phyloP scores from a whole-genome alignment of 2,888 invertebrate species.

The Pocota personata region DNA sequence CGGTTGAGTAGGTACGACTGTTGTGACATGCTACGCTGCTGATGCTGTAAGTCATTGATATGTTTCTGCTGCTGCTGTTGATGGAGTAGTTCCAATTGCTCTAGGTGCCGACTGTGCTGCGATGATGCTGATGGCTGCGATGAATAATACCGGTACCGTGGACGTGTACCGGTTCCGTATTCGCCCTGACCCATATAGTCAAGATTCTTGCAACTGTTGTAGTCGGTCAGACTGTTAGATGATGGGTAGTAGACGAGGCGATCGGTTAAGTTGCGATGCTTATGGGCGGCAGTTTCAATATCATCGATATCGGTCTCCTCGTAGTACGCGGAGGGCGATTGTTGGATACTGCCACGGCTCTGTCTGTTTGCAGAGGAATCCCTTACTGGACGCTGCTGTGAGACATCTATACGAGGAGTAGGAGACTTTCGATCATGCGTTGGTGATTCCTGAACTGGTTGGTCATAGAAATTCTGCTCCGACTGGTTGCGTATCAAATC shows the following conservation, averaged over 20 bases:
- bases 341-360: conserved; percentile 3
- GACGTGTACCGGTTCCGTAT: conserved; percentile 38
- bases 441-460: conserved; percentile 35
- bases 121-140: conserved; percentile 48
- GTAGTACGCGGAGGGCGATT: conserved; percentile 49
- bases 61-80: conserved; percentile 66
- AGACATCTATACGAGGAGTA: neutral
- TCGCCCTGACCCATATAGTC: conserved; percentile 78
- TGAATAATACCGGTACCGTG: conserved; percentile 53
- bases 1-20: conserved; percentile 74
- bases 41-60: conserved; percentile 64
- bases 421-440: conserved; percentile 32
- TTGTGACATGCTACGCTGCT: conserved; percentile 52
- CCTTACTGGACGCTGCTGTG: neutral
- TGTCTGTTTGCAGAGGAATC: neutral
- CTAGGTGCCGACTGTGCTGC: conserved; percentile 49
- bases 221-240: conserved; percentile 83
- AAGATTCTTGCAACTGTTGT: conserved; percentile 79
- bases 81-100: conserved; percentile 55
- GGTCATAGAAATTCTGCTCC: conserved; percentile 58
- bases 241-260: conserved; percentile 91
- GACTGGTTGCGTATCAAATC: conserved; percentile 68
- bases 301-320: conserved; percentile 77
- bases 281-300: conserved; percentile 75
- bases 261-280: conserved; percentile 86